Evolutionary conservation across 2,797 vertebrate genomes (phyloP), one percentile per base, ranked within the genome.

Genomic region (Syngnathus rostellatus): DNA sequence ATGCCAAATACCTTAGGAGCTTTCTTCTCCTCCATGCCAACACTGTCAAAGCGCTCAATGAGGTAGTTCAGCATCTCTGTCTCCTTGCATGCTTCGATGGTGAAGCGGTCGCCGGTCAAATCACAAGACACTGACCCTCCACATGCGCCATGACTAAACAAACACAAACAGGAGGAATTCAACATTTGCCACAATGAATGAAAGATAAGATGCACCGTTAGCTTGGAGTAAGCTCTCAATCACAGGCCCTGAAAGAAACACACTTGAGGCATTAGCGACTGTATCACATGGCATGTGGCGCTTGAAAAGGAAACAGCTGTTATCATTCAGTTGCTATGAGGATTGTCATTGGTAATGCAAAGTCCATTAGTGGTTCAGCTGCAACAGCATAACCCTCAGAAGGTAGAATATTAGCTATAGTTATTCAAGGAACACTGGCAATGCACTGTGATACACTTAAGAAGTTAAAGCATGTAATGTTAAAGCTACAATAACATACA

Each of bases 41-140:
- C 95, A 81, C 95, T 93, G 90, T 99, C 97, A 88, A 99, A 99
- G 86, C 97, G 98, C 92, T 99, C 97, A 43, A 98, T 98, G 97
- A 99, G 97, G 97, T 99, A 99, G 96, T 99, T 99, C 90, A 99
- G 93, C 97, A 99, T 98, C 88, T 99, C 97, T 6, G 97, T 99
- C 91, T 99, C 97, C 85, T 97, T 98, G 89, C 97, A 98, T 0
- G 88, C 85, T 83, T 99, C 97, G 70, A 99, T 98, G 87, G 94
- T 94, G 85, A 99, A 99, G 78, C 94, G 94, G 88, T 99, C 97
- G 16, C 93, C 92, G 87, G 92, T 90, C 72, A 94, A 92, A 82
- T 97, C 94, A 5, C 92, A 92, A 77, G 92, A 87, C 75, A 90
- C 89, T 6, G 87, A 90, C 77, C 92, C 94, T 81, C 93, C 93